Evolutionary conservation across 2,888 invertebrate species (phyloP), one percentile per base, ranked within the genome.

Genomic region (Orthosia gracilis): DNA sequence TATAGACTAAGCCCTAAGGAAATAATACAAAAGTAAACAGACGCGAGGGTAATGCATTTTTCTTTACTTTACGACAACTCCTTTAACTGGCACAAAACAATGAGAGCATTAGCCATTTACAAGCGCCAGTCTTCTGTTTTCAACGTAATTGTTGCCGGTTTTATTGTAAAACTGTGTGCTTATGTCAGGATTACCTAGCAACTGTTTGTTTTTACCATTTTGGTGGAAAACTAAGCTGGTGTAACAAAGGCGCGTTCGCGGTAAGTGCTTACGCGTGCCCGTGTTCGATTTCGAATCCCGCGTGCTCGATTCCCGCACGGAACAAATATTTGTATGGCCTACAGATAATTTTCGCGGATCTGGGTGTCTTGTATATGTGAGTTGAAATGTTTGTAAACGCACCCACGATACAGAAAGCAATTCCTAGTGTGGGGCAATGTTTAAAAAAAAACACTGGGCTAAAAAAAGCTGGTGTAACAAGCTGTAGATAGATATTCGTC

Each of bases 11-110:
- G 15, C 54, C 54, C 57, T 45, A 13, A 54, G 52, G 64, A 72
- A 50, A 40, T 31, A 26, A 18, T 77, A 54, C 47, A 78, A 72
- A 72, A 66, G 73, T 78, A 70, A 80, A 59, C 23, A 70, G 63
- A 67, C 26, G 58, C 57, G 59, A 58, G n/a, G 45, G 21, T 18
- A 61, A 68, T 78, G 58, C 73, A 78, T 78, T 73, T 72, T 68
- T 59, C 68, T 78, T 73, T 40, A 78, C 64, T 68, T 71, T 78
- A 78, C 73, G 78, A 78, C 67, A 78, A 68, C 64, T 78, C 78
- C 72, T 65, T 66, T 31, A 78, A 63, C 72, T 78, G 65, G n/a
- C 21, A 58, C 62, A 40, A 50, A 59, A 77, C 59, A 76, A 59
- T 45, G 77, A 61, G 49, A 40, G 47, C 77, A 64, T 76, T 59